Evolutionary conservation across 2,113 vertebrate species (phyloP).

Genomic region (Sakesphorus luctuosus): DNA sequence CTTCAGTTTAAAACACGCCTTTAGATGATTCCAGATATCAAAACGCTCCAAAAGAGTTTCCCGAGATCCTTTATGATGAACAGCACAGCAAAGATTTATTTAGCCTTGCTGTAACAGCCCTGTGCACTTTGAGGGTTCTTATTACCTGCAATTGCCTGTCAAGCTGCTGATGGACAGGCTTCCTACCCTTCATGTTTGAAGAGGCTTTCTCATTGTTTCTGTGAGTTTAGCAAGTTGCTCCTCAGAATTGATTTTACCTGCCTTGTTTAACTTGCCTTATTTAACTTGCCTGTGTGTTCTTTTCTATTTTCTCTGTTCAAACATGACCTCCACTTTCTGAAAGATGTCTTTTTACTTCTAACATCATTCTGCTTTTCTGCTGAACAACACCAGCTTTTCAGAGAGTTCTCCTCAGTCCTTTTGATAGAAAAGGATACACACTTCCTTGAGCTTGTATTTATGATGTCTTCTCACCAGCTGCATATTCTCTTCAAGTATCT

Average conservation of each 20-base stretch:
- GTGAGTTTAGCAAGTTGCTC: background rate
- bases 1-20: background rate
- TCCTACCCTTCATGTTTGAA: background rate
- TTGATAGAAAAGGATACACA: rapidly evolving
- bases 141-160: background rate
- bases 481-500: background rate
- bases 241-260: slow-evolving; percentile 29
- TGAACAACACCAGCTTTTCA: background rate
- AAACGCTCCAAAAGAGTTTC: background rate
- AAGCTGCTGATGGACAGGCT: slow-evolving; percentile 17
- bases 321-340: slow-evolving; percentile 3
- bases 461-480: background rate
- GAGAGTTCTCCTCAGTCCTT: background rate
- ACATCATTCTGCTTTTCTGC: background rate
- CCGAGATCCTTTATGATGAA: background rate
- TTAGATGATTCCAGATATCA: background rate
- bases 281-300: background rate
- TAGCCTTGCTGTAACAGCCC: background rate
- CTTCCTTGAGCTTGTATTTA: background rate
- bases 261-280: slow-evolving; percentile 31
- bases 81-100: slow-evolving; percentile 51
- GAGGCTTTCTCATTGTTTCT: background rate
- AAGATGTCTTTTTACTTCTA: background rate
- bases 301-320: slow-evolving; percentile 21
- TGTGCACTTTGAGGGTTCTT: background rate